These are phyloP conservation scores for Terrapene triunguis DNA, from an alignment of 2,113 vertebrate species.

Conservation along the genomic window DNA sequence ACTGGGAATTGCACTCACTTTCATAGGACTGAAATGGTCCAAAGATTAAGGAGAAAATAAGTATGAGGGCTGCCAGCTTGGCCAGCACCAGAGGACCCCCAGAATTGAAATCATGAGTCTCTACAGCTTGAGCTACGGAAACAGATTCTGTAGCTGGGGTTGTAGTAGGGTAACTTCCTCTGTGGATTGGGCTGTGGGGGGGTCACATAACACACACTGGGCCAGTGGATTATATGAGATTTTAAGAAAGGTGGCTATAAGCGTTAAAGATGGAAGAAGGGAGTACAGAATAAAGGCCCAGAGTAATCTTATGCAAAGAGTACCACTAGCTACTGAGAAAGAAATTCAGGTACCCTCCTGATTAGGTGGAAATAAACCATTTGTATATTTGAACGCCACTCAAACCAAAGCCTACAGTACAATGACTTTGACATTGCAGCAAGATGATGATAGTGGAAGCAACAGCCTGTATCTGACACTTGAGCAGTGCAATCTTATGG, in stretches of 20 bases:
- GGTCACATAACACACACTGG: background rate
- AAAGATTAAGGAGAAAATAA: background rate
- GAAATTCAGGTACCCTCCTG: background rate
- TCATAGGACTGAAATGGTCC: background rate
- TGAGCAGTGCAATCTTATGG: background rate
- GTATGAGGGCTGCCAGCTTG: background rate
- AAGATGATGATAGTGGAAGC: background rate
- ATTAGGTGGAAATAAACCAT: background rate
- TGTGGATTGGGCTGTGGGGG: background rate
- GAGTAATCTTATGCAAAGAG: background rate
- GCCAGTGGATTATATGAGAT: background rate
- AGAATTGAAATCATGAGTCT: background rate
- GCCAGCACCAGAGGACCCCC: background rate
- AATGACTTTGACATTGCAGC: background rate
- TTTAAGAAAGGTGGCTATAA: background rate
- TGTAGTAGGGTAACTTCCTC: background rate
- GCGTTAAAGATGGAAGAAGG: background rate
- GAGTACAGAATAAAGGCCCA: background rate
- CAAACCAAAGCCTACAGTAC: background rate
- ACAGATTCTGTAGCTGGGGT: background rate
- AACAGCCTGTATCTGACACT: background rate
- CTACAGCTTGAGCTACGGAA: background rate
- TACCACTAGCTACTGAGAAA: background rate
- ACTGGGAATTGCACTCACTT: background rate
- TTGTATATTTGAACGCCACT: background rate